Percentiles rank a stretch among this genome's conserved stretches.
Evolutionary conservation across 2,797 vertebrate species (phyloP).

Genomic region (Chelmon rostratus): DNA sequence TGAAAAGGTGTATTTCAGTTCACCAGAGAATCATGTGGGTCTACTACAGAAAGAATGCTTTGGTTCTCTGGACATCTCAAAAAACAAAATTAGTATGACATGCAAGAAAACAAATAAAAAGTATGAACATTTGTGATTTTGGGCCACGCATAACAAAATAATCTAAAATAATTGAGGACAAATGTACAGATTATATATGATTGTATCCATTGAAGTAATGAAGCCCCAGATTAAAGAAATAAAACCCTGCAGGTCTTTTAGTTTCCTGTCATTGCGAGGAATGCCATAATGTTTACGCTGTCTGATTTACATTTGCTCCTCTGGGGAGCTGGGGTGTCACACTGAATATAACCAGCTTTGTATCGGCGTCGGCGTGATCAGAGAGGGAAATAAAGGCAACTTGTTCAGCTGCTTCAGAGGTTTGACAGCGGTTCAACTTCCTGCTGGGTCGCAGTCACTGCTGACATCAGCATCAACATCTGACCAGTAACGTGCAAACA

Average conservation of each 20-base stretch:
- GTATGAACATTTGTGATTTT: neutral
- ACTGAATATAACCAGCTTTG: conserved; percentile 63
- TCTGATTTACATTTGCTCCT: conserved; percentile 67
- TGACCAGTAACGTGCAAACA: conserved; percentile 64
- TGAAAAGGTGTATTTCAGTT: neutral
- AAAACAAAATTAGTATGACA: neutral
- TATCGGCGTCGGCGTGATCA: conserved; percentile 19
- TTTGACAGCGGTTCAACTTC: conserved; percentile 19
- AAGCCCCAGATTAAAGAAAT: conserved; percentile 18
- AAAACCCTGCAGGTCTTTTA: conserved; percentile 13
- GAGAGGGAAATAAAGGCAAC: conserved; percentile 33
- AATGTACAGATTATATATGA: conserved; percentile 1
- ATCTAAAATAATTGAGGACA: neutral
- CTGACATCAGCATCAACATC: conserved; percentile 37
- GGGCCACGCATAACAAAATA: neutral
- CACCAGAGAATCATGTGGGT: neutral
- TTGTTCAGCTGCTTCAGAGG: conserved; percentile 43
- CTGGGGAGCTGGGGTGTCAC: conserved; percentile 44
- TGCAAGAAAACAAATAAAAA: neutral
- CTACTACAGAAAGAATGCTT: neutral
- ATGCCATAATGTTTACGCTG: conserved; percentile 42
- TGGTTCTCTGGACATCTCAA: neutral
- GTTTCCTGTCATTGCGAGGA: conserved; percentile 19
- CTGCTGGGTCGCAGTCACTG: conserved; percentile 36
- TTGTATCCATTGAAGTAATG: neutral